Conservation (phyloP, 2,797 vertebrate species). For the Tangara arthus region DNA sequence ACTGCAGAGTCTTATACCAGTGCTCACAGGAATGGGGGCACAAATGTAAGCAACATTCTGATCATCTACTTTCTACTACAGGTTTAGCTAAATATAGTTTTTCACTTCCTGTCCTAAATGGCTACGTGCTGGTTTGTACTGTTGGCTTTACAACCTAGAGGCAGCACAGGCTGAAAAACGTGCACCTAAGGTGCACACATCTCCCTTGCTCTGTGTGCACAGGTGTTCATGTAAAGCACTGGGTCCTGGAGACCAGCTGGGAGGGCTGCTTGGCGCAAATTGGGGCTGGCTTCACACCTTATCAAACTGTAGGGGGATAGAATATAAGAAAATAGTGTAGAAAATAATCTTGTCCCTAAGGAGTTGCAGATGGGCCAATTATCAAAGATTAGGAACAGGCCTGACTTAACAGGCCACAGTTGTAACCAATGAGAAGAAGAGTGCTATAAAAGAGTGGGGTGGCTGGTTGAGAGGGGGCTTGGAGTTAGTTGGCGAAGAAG, state of each 20-base stretch:
- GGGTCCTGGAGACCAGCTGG: not conserved
- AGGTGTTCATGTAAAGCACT: accelerated
- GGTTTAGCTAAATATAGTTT: slow-evolving; percentile 18
- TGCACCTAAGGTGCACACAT: accelerated
- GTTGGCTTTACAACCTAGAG: not conserved
- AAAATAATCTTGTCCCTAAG: not conserved
- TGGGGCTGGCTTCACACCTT: not conserved
- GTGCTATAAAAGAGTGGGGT: not conserved
- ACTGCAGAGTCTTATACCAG: not conserved
- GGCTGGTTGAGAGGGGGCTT: accelerated
- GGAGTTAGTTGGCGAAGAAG: not conserved
- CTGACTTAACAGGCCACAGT: not conserved
- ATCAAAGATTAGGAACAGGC: not conserved
- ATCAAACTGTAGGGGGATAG: not conserved
- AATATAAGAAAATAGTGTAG: not conserved
- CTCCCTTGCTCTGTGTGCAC: not conserved
- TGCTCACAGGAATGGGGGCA: not conserved
- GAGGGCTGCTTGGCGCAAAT: not conserved
- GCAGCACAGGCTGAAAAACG: not conserved
- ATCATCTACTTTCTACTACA: not conserved
- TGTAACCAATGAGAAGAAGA: not conserved
- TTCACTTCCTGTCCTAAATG: slow-evolving; percentile 30
- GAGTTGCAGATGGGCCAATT: not conserved
- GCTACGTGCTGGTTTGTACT: not conserved
- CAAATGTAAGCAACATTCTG: not conserved